A percentile compares a stretch with the other conserved stretches of the same genome.
Evolutionary conservation across 2,888 invertebrate genomes (phyloP).

Genomic region (Bhutanitis thaidina): DNA sequence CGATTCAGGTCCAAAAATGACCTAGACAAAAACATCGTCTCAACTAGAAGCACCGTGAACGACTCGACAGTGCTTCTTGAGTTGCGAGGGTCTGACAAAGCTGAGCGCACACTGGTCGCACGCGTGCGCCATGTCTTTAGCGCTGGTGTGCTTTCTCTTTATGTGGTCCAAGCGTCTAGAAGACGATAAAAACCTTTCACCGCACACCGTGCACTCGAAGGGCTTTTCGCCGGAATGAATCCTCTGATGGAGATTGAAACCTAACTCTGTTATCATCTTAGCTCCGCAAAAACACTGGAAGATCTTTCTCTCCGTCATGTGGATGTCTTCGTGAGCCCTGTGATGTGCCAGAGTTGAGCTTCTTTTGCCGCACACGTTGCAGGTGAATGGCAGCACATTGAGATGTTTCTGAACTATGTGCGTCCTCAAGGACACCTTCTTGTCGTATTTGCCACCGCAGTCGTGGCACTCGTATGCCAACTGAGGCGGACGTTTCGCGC

Average conservation of each 20-base stretch:
- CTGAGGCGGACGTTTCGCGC: constrained; percentile 10
- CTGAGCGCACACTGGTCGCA: constrained; percentile 55
- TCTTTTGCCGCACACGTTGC: constrained; percentile 57
- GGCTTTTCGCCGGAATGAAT: constrained; percentile 62
- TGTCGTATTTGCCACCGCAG: constrained; percentile 52
- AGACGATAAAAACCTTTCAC: constrained; percentile 58
- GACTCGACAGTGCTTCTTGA: constrained; percentile 54
- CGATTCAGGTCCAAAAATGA: background rate
- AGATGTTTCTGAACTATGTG: constrained; percentile 66
- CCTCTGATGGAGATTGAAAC: constrained; percentile 53
- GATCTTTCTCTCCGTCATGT: constrained; percentile 42
- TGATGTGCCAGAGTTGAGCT: constrained; percentile 56
- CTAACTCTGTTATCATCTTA: constrained; percentile 48
- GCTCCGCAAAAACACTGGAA: constrained; percentile 57
- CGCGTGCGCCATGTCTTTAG: constrained; percentile 46
- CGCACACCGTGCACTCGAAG: constrained; percentile 54
- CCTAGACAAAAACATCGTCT: background rate
- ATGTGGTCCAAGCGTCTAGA: constrained; percentile 60
- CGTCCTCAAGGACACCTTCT: constrained; percentile 56
- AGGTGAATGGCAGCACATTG: constrained; percentile 52
- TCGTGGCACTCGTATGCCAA: constrained; percentile 47
- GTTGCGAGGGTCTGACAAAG: constrained; percentile 60
- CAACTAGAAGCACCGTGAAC: constrained; percentile 32
- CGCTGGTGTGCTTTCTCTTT: constrained; percentile 52
- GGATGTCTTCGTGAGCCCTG: constrained; percentile 48